phyloP scores from a whole-genome alignment of 2,113 vertebrate species.

The Furnarius figulus region DNA sequence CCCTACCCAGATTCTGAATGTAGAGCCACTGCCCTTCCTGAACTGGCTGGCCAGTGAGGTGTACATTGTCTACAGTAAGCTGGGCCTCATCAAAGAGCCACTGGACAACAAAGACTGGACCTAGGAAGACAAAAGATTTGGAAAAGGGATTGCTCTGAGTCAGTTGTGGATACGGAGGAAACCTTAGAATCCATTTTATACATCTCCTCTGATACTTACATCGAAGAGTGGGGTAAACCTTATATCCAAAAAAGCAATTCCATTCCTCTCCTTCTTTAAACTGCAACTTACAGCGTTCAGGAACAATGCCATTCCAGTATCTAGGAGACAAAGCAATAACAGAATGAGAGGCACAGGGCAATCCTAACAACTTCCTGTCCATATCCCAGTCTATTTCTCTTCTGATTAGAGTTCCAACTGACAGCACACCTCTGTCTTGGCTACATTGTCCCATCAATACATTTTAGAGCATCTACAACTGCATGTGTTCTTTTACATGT shows the following conservation, averaged over 20 bases:
- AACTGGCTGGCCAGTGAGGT: slow-evolving; percentile 93
- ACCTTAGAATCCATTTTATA: background rate
- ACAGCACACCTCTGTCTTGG: background rate
- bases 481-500: background rate
- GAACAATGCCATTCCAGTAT: slow-evolving; percentile 93
- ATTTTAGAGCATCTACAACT: background rate
- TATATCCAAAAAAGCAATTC: slow-evolving; percentile 99
- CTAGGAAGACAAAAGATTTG: slow-evolving; percentile 56
- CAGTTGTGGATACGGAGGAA: background rate
- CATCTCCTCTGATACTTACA: slow-evolving; percentile 76
- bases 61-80: slow-evolving; percentile 94
- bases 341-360: background rate
- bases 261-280: slow-evolving; percentile 93
- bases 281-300: slow-evolving; percentile 86
- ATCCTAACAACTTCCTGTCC: background rate
- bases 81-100: slow-evolving; percentile 99
- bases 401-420: background rate
- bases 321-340: slow-evolving; percentile 60
- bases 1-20: slow-evolving; percentile 93
- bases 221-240: slow-evolving; percentile 93
- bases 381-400: background rate
- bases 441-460: background rate
- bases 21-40: slow-evolving; percentile 98
- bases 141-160: background rate
- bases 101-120: slow-evolving; percentile 95